phyloP scores from a whole-genome alignment of 2,888 invertebrate species.

The Leptopilina myrica region DNA sequence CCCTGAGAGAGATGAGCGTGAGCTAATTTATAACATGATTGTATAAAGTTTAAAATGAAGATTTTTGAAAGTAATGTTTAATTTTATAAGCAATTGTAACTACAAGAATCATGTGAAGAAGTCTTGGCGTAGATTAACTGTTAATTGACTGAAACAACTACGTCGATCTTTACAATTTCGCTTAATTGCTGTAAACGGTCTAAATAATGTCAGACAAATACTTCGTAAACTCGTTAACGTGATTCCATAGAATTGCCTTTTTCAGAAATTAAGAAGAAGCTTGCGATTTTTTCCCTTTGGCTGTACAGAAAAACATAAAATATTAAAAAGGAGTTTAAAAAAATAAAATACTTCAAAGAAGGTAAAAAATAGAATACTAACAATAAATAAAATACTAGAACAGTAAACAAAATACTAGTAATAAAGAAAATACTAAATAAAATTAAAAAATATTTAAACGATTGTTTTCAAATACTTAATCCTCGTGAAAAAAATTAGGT shows the following conservation, averaged over 20 bases:
- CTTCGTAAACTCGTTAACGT: constrained; percentile 25
- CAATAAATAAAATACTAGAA: too few relatives aligned
- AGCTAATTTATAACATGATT: not conserved
- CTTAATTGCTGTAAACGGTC: constrained; percentile 31
- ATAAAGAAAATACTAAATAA: too few relatives aligned
- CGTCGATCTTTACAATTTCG: constrained; percentile 32
- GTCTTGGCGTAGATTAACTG: constrained; percentile 8
- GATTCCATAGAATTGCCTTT: not conserved
- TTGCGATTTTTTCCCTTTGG: not conserved
- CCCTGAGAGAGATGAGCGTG: not conserved
- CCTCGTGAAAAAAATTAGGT: too few relatives aligned
- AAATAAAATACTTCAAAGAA: too few relatives aligned
- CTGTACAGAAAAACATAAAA: too few relatives aligned
- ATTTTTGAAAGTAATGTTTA: constrained; percentile 14
- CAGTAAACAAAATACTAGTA: too few relatives aligned
- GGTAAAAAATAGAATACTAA: too few relatives aligned
- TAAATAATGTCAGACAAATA: constrained; percentile 6
- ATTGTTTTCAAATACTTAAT: too few relatives aligned
- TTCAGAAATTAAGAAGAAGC: not conserved
- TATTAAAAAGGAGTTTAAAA: too few relatives aligned
- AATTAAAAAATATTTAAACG: too few relatives aligned
- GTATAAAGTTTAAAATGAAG: not conserved
- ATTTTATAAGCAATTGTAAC: not conserved
- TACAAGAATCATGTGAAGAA: constrained; percentile 26
- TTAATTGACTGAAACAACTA: constrained; percentile 32